Conservation (phyloP, 2,113 vertebrate genomes). For the Nothoprocta perdicaria region DNA sequence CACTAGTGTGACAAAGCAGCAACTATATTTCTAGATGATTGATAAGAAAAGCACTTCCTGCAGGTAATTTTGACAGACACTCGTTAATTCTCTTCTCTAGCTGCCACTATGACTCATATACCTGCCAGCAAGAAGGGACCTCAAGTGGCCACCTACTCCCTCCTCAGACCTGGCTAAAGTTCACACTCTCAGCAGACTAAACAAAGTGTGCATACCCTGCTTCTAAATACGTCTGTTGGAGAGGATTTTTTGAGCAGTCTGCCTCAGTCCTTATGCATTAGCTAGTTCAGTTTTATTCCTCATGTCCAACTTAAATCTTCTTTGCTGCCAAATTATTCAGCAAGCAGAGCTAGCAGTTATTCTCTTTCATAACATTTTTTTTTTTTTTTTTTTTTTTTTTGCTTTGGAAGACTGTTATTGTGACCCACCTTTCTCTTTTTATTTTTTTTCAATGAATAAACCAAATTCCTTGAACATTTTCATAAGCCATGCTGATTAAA, state of each 20-base stretch:
- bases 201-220: background rate
- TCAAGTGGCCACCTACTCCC: background rate
- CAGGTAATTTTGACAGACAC: conserved; percentile 13
- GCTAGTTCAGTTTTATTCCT: background rate
- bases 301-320: background rate
- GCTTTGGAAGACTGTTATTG: background rate
- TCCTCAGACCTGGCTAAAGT: background rate
- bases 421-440: background rate
- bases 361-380: background rate
- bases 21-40: conserved; percentile 43
- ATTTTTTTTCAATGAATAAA: background rate
- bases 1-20: background rate
- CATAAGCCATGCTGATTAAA: background rate
- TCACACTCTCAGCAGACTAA: background rate
- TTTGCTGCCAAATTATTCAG: background rate
- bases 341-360: background rate
- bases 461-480: background rate
- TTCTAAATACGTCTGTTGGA: background rate
- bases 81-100: background rate
- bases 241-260: background rate
- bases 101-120: conserved; percentile 46
- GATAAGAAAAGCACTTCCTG: background rate
- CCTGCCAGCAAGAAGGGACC: background rate
- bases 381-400: background rate
- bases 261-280: background rate